A percentile compares a stretch with the other conserved stretches of the same genome.
Evolutionary conservation across 2,797 vertebrate species (phyloP).

Genomic region (Oreochromis mossambicus): DNA sequence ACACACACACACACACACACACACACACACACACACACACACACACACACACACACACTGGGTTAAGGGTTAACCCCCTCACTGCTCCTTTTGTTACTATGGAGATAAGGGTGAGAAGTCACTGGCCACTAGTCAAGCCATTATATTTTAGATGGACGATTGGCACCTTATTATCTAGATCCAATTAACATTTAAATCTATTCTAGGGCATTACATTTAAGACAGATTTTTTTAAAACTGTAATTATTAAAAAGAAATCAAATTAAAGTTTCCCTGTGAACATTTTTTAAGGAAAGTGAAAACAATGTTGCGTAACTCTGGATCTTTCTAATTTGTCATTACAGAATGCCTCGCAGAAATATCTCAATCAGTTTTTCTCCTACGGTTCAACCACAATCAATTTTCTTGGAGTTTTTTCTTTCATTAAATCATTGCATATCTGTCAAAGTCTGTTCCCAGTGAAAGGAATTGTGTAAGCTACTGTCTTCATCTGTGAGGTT

Average conservation of each 20-base stretch:
- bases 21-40: background rate
- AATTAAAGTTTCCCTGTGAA: background rate
- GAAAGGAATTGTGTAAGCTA: background rate
- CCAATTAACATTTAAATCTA: background rate
- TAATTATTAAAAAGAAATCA: background rate
- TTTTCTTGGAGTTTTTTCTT: background rate
- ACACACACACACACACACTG: conserved; percentile 22
- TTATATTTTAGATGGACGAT: conserved; percentile 12
- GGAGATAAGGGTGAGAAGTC: conserved; percentile 69
- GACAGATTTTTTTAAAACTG: background rate
- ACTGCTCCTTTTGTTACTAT: conserved; percentile 65
- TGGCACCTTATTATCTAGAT: background rate
- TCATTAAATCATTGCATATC: background rate
- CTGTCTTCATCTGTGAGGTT: background rate
- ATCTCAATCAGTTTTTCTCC: background rate
- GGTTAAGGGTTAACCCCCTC: conserved; percentile 70
- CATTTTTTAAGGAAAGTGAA: background rate
- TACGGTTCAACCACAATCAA: background rate
- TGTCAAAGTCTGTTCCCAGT: background rate
- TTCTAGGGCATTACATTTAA: background rate
- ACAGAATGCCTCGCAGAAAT: background rate
- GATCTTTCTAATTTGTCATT: background rate
- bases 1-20: conserved; percentile 19
- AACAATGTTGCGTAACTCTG: background rate
- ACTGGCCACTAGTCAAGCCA: conserved; percentile 31